Evolutionary conservation across 2,888 invertebrate species (phyloP).

Genomic region (Hemaris fuciformis): DNA sequence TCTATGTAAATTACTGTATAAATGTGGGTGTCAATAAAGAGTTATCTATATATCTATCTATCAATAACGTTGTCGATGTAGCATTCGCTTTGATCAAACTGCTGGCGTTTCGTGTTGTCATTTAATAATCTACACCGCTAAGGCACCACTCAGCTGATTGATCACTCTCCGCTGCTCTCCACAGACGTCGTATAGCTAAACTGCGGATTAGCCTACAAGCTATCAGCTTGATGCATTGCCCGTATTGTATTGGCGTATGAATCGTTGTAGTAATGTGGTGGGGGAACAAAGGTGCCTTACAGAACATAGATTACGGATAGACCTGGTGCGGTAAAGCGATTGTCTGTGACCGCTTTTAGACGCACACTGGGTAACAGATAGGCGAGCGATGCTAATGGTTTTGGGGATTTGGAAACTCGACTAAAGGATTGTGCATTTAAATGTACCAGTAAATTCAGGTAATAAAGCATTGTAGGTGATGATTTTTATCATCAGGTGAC

Average conservation of each 20-base stretch:
- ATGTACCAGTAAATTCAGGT: no score
- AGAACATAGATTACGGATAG: constrained; percentile 15
- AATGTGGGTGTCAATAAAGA: no score
- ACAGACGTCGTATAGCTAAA: constrained; percentile 7
- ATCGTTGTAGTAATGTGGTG: constrained; percentile 41
- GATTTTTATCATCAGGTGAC: no score
- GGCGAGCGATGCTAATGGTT: background rate
- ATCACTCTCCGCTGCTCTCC: constrained; percentile 11
- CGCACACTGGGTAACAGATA: background rate
- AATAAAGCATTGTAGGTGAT: no score
- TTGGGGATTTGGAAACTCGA: background rate
- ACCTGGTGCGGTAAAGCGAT: constrained; percentile 5
- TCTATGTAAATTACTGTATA: no score
- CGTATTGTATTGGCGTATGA: constrained; percentile 50
- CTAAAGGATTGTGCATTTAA: no score
- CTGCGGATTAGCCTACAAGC: constrained; percentile 49
- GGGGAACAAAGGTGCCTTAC: constrained; percentile 50
- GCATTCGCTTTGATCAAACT: background rate
- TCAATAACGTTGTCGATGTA: background rate
- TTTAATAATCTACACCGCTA: constrained; percentile 10
- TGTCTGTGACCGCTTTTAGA: constrained; percentile 6
- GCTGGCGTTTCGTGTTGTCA: background rate
- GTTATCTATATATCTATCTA: no score
- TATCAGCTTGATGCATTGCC: constrained; percentile 63
- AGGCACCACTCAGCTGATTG: constrained; percentile 7